Evolutionary conservation across 1,140 invertebrate genomes (phyloP).

Genomic region (Microplitis mediator): DNA sequence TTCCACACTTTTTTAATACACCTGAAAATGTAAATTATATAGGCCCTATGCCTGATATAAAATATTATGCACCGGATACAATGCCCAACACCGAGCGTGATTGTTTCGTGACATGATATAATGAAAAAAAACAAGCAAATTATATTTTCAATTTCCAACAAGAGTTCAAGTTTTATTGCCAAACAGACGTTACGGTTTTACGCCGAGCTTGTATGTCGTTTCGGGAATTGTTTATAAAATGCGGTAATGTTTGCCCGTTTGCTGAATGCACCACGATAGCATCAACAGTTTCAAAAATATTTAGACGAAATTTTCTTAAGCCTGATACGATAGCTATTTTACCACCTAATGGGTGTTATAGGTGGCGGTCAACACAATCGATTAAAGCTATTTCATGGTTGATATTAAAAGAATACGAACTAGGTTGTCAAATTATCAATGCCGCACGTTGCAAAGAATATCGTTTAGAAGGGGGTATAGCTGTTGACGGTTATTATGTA

Average conservation of each 20-base stretch:
- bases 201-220: constrained; percentile 27
- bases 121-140: constrained; percentile 15
- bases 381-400: constrained; percentile 21
- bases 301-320: constrained; percentile 30
- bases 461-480: constrained; percentile 6
- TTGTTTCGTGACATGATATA: constrained; percentile 28
- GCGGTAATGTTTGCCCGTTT: constrained; percentile 26
- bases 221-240: constrained; percentile 22
- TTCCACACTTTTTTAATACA: constrained; percentile 42
- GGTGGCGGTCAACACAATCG: constrained; percentile 2
- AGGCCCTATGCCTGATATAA: constrained; percentile 26
- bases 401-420: constrained; percentile 1
- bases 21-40: constrained; percentile 37
- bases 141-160: constrained; percentile 32
- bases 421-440: neutral
- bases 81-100: constrained; percentile 23
- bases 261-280: constrained; percentile 28
- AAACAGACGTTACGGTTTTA: constrained; percentile 30
- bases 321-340: constrained; percentile 22
- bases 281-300: constrained; percentile 24
- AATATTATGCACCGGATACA: constrained; percentile 32
- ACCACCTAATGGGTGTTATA: neutral
- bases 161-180: constrained; percentile 30
- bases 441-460: neutral
- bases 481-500: constrained; percentile 14